phyloP scores from a whole-genome alignment of 2,888 invertebrate genomes.

The Dione vanillae region DNA sequence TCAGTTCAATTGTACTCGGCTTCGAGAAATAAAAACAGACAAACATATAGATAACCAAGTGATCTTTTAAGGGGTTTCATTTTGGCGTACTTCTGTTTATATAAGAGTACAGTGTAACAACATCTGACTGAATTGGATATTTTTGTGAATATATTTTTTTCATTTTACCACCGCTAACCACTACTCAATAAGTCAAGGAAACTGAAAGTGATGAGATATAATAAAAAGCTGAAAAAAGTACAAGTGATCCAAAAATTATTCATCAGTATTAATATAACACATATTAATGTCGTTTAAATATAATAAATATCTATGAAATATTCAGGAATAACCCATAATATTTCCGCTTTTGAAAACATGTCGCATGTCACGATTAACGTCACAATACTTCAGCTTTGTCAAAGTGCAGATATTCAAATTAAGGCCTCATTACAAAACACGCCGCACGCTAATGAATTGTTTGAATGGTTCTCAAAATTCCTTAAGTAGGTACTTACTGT shows the following conservation, averaged over 20 bases:
- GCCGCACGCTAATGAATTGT: conserved; percentile 66
- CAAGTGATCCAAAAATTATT: neutral
- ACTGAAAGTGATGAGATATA: too few relatives aligned
- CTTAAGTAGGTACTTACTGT: conserved; percentile 21
- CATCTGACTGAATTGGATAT: too few relatives aligned
- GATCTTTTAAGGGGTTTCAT: too few relatives aligned
- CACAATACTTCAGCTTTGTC: conserved; percentile 60
- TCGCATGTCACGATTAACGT: conserved; percentile 68
- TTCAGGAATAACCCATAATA: conserved; percentile 28
- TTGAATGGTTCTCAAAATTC: conserved; percentile 53
- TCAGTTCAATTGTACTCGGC: too few relatives aligned
- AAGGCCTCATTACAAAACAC: conserved; percentile 66
- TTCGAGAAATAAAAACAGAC: too few relatives aligned
- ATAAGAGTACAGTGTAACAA: too few relatives aligned
- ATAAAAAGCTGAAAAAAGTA: neutral
- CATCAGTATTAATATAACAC: too few relatives aligned
- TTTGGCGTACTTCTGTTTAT: too few relatives aligned
- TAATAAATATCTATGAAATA: conserved; percentile 1
- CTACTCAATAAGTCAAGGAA: too few relatives aligned
- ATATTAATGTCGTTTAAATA: neutral
- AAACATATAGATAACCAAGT: too few relatives aligned
- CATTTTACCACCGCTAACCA: too few relatives aligned
- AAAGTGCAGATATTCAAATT: conserved; percentile 73
- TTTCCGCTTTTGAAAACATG: conserved; percentile 53
- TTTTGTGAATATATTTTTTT: neutral